Evolutionary conservation across 1,140 invertebrate genomes (phyloP).

Genomic region (Polyergus mexicanus): DNA sequence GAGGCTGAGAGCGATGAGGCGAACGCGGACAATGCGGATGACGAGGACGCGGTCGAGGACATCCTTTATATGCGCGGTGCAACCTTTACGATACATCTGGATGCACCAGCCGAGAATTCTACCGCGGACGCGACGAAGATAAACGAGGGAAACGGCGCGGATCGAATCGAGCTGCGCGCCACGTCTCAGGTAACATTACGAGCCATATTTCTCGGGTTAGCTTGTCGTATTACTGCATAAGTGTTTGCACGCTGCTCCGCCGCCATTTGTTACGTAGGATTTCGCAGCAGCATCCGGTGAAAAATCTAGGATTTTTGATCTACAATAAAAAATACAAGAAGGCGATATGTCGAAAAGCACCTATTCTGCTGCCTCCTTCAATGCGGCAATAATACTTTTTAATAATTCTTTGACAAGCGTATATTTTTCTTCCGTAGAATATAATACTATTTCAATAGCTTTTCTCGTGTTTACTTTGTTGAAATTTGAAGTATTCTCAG

Average conservation of each 20-base stretch:
- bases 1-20: slow-evolving; percentile 82
- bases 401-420: too few species aligned
- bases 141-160: slow-evolving; percentile 77
- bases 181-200: slow-evolving; percentile 76
- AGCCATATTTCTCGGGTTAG: slow-evolving; percentile 46
- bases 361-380: neutral
- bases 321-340: slow-evolving; percentile 1
- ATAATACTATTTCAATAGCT: too few species aligned
- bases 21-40: slow-evolving; percentile 84
- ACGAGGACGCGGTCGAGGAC: slow-evolving; percentile 89
- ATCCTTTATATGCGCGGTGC: slow-evolving; percentile 94
- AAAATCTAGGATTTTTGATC: slow-evolving; percentile 12
- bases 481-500: too few species aligned
- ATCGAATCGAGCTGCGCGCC: slow-evolving; percentile 69
- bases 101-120: slow-evolving; percentile 79
- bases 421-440: too few species aligned
- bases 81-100: slow-evolving; percentile 92
- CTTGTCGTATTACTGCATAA: slow-evolving; percentile 47
- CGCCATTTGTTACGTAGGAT: slow-evolving; percentile 39
- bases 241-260: slow-evolving; percentile 36
- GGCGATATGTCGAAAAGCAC: neutral
- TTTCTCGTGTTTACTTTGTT: too few species aligned
- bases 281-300: neutral
- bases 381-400: too few species aligned
- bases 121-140: slow-evolving; percentile 77